phyloP scores from a whole-genome alignment of 2,113 vertebrate genomes.

The Ornithorhynchus anatinus region DNA sequence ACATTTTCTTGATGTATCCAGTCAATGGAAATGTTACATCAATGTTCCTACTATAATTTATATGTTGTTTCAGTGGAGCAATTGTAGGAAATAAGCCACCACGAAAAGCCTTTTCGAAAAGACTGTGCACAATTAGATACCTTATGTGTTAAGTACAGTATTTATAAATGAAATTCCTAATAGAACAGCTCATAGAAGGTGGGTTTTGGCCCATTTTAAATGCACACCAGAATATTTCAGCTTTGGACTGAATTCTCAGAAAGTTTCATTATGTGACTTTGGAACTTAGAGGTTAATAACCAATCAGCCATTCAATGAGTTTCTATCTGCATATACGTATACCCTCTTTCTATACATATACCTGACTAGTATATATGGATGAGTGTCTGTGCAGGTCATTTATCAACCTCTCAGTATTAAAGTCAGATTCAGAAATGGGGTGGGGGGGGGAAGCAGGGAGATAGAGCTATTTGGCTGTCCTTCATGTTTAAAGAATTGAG shows the following conservation, averaged over 20 bases:
- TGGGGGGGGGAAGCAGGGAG: too few species aligned
- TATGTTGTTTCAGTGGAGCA: not conserved
- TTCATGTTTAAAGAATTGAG: too few species aligned
- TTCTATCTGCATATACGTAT: too few species aligned
- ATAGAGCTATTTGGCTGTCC: too few species aligned
- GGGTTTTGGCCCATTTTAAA: not conserved
- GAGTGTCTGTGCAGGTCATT: too few species aligned
- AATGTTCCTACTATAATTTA: not conserved
- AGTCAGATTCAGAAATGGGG: too few species aligned
- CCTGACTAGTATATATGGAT: too few species aligned
- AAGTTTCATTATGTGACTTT: too few species aligned
- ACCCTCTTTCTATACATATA: too few species aligned
- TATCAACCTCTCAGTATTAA: too few species aligned
- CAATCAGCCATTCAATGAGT: too few species aligned
- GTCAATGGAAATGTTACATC: not conserved
- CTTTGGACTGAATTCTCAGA: not conserved
- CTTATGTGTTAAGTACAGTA: conserved; percentile 30
- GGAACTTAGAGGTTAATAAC: too few species aligned
- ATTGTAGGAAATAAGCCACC: conserved; percentile 23
- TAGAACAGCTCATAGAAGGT: conserved; percentile 18
- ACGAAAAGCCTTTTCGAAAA: not conserved
- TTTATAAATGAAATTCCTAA: conserved; percentile 28
- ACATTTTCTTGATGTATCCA: conserved; percentile 6
- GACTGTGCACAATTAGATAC: not conserved
- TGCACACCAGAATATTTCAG: not conserved